phyloP scores from a whole-genome alignment of 2,113 vertebrate genomes.

The Macrotus californicus region DNA sequence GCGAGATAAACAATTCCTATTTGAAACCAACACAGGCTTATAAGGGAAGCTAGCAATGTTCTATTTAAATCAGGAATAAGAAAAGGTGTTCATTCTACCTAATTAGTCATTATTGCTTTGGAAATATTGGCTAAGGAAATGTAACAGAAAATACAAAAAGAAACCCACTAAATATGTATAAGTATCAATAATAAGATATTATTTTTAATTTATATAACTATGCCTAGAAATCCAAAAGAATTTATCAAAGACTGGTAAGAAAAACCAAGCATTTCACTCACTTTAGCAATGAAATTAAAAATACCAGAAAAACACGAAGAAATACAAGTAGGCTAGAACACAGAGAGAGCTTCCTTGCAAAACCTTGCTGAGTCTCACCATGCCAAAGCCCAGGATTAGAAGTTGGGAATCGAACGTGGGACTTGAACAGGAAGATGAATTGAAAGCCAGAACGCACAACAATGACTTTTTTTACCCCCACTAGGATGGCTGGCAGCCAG shows the following conservation, averaged over 20 bases:
- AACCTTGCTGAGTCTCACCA: background rate
- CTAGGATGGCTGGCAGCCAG: background rate
- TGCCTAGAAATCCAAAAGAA: background rate
- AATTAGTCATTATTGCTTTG: background rate
- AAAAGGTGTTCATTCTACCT: background rate
- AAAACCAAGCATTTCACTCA: background rate
- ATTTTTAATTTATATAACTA: background rate
- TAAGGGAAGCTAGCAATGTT: background rate
- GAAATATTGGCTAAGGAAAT: background rate
- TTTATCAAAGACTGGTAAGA: background rate
- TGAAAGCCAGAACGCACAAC: background rate
- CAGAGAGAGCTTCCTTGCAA: background rate
- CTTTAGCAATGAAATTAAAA: background rate
- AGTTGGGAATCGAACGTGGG: background rate
- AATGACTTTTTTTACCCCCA: background rate
- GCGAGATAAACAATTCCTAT: background rate
- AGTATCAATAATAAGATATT: background rate
- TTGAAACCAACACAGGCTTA: background rate
- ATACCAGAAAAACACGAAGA: background rate
- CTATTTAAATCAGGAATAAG: background rate
- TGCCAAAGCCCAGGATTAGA: background rate
- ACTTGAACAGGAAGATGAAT: background rate
- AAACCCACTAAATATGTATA: background rate
- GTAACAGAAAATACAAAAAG: background rate
- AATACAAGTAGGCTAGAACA: background rate